Evolutionary conservation across 2,888 invertebrate species (phyloP).

Genomic region (Rhagonycha fulva): DNA sequence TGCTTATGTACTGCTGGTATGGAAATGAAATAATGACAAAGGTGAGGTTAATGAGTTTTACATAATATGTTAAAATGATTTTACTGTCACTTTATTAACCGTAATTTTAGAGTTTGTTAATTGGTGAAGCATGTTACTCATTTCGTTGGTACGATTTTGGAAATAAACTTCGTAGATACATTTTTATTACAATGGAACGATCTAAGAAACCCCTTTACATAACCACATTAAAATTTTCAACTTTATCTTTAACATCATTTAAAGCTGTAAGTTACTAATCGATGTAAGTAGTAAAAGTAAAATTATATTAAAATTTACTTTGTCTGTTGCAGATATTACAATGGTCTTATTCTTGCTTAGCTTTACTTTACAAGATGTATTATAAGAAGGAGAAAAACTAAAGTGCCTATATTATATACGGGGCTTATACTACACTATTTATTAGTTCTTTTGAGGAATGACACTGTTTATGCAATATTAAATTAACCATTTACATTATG

Average conservation of each 20-base stretch:
- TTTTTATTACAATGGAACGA: slow-evolving; percentile 33
- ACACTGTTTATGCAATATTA: too few relatives aligned
- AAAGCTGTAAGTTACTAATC: slow-evolving; percentile 9
- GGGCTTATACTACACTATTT: too few relatives aligned
- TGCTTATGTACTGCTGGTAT: slow-evolving; percentile 31
- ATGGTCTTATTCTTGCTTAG: neutral
- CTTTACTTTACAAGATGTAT: neutral
- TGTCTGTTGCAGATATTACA: neutral
- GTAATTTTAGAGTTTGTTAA: slow-evolving; percentile 20
- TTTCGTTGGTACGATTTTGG: slow-evolving; percentile 27
- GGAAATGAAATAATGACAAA: slow-evolving; percentile 32
- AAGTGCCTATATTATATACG: neutral
- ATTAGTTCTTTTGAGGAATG: too few relatives aligned
- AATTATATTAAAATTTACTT: neutral
- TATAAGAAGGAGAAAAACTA: neutral
- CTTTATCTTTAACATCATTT: slow-evolving; percentile 15
- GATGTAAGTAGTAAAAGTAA: neutral
- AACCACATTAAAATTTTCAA: slow-evolving; percentile 18
- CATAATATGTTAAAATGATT: too few relatives aligned
- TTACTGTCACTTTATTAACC: too few relatives aligned
- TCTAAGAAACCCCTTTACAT: slow-evolving; percentile 26
- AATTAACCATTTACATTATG: too few relatives aligned
- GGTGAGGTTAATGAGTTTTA: slow-evolving; percentile 5
- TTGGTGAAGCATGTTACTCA: slow-evolving; percentile 29
- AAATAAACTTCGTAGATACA: slow-evolving; percentile 8